These are phyloP conservation scores for Pseudois nayaur DNA, from an alignment of 2,113 vertebrate genomes.

Conservation along the genomic window DNA sequence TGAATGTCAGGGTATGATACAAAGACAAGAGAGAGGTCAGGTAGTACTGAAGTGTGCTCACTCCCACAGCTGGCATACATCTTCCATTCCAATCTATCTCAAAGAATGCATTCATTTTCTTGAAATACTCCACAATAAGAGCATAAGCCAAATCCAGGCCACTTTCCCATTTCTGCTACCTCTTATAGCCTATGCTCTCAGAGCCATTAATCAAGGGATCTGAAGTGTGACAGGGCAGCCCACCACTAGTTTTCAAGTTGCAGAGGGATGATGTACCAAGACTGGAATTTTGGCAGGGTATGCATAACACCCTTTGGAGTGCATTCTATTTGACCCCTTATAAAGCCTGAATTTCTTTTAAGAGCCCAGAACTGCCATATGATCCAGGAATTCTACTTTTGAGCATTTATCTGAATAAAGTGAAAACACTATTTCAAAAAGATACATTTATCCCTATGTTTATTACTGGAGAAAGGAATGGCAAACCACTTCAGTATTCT, in stretches of 20 bases:
- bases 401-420: too few relatives aligned
- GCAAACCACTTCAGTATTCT: too few relatives aligned
- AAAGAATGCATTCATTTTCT: background rate
- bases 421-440: too few relatives aligned
- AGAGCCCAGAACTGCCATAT: background rate
- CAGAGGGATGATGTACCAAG: background rate
- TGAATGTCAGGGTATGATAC: background rate
- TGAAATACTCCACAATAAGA: background rate
- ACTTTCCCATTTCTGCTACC: background rate
- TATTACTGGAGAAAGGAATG: too few relatives aligned
- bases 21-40: background rate
- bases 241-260: background rate
- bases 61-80: background rate
- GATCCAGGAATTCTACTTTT: too few relatives aligned
- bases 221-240: background rate
- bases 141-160: background rate
- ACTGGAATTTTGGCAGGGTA: background rate
- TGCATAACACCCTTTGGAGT: too few relatives aligned
- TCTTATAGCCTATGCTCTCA: background rate
- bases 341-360: background rate
- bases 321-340: background rate
- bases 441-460: too few relatives aligned
- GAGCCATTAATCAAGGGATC: background rate
- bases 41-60: background rate
- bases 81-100: background rate